phyloP scores from a whole-genome alignment of 2,888 invertebrate species.

The Sminthurinus aureus region DNA sequence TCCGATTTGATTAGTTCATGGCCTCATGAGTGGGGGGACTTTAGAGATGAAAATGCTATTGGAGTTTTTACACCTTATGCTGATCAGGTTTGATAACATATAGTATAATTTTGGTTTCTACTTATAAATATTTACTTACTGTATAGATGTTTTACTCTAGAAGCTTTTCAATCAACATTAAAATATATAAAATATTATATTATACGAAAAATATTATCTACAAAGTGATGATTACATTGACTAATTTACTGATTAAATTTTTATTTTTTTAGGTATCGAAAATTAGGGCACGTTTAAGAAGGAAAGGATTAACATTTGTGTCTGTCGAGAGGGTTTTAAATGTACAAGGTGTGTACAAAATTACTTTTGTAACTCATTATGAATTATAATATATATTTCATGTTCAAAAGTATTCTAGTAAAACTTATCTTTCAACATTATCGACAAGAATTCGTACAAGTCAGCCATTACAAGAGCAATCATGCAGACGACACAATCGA shows the following conservation, averaged over 20 bases:
- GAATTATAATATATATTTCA: too few species aligned
- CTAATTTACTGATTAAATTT: background rate
- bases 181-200: too few species aligned
- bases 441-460: too few species aligned
- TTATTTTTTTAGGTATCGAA: slow-evolving; percentile 63
- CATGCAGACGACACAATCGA: too few species aligned
- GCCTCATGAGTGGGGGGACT: slow-evolving; percentile 78
- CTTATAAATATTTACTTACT: background rate
- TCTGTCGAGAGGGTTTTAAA: slow-evolving; percentile 84
- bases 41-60: slow-evolving; percentile 75
- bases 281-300: slow-evolving; percentile 78
- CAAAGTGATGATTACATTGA: too few species aligned
- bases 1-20: slow-evolving; percentile 75
- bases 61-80: slow-evolving; percentile 87
- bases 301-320: slow-evolving; percentile 75
- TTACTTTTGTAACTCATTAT: too few species aligned
- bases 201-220: too few species aligned
- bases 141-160: too few species aligned
- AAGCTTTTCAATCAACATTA: background rate
- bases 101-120: background rate
- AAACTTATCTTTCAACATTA: too few species aligned
- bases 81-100: slow-evolving; percentile 74
- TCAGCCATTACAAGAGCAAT: too few species aligned
- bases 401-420: too few species aligned
- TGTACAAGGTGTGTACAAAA: slow-evolving; percentile 74